These are phyloP conservation scores for Spatulosminthurus flaviceps DNA, from an alignment of 2,888 invertebrate species.

Conservation along the genomic window DNA sequence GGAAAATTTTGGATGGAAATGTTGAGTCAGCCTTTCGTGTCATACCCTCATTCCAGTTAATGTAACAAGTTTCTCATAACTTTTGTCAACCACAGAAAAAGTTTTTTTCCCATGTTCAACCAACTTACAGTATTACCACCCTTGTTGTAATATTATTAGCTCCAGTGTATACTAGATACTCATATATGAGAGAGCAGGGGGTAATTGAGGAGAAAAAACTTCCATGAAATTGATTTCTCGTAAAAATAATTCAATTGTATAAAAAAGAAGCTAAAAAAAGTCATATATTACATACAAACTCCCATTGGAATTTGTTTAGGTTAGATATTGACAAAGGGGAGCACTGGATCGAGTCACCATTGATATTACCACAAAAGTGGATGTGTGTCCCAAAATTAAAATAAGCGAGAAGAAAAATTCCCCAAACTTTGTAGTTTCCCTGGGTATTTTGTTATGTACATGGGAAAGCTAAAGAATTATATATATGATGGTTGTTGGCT, in stretches of 20 bases:
- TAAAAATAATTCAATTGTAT: slow-evolving; percentile 21
- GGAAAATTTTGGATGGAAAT: background rate
- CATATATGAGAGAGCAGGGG: background rate
- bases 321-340: too few relatives aligned
- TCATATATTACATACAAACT: background rate
- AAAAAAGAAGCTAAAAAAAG: too few relatives aligned
- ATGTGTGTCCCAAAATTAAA: slow-evolving; percentile 14
- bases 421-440: background rate
- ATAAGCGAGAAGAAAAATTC: slow-evolving; percentile 1
- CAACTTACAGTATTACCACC: background rate
- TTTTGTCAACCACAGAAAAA: background rate
- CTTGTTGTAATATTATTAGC: slow-evolving; percentile 5
- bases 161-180: background rate
- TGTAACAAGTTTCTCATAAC: background rate
- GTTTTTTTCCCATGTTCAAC: background rate
- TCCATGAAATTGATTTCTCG: slow-evolving; percentile 24
- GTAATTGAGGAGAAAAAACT: slow-evolving; percentile 21
- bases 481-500: too few relatives aligned
- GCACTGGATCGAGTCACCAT: too few relatives aligned
- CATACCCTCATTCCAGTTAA: background rate
- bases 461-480: background rate
- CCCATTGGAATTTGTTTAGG: too few relatives aligned
- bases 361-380: too few relatives aligned
- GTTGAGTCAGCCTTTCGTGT: slow-evolving; percentile 18
- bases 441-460: background rate